A percentile compares a stretch with the other conserved stretches of the same genome.
phyloP scores from a whole-genome alignment of 2,797 vertebrate genomes.

The Harpagifer antarcticus region DNA sequence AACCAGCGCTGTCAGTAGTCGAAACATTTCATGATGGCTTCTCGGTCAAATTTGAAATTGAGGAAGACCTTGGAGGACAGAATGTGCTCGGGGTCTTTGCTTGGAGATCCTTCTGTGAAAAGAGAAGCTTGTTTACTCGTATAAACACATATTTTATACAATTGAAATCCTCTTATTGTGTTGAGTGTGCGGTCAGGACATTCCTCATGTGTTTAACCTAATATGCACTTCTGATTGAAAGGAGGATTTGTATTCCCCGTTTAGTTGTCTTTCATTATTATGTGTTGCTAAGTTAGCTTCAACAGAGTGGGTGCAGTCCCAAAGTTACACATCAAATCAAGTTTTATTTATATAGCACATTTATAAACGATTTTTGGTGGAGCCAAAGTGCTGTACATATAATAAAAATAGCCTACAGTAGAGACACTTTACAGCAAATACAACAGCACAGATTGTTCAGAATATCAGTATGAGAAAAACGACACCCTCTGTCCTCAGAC shows the following conservation, averaged over 20 bases:
- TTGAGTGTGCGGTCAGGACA: too few relatives aligned
- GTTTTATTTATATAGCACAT: too few relatives aligned
- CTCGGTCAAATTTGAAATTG: slow-evolving; percentile 94
- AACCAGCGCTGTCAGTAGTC: slow-evolving; percentile 80
- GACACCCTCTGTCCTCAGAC: too few relatives aligned
- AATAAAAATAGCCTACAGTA: too few relatives aligned
- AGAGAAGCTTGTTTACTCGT: slow-evolving; percentile 8
- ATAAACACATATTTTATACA: background rate
- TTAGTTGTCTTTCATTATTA: background rate
- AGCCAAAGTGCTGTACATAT: too few relatives aligned
- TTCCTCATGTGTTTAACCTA: too few relatives aligned
- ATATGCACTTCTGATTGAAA: background rate
- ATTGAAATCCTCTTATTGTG: too few relatives aligned
- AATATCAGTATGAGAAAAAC: too few relatives aligned
- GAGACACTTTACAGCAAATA: too few relatives aligned
- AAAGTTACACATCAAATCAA: background rate
- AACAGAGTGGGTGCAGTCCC: background rate
- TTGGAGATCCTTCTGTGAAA: slow-evolving; percentile 71
- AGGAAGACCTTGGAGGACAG: slow-evolving; percentile 94
- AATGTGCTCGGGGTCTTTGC: slow-evolving; percentile 82
- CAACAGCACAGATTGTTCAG: too few relatives aligned
- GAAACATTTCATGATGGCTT: slow-evolving; percentile 96
- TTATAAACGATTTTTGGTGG: too few relatives aligned
- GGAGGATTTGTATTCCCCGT: background rate
- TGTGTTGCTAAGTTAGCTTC: background rate